A percentile compares a stretch with the other conserved stretches of the same genome.
Conservation (phyloP, 2,888 invertebrate genomes). For the Platycheirus albimanus region DNA sequence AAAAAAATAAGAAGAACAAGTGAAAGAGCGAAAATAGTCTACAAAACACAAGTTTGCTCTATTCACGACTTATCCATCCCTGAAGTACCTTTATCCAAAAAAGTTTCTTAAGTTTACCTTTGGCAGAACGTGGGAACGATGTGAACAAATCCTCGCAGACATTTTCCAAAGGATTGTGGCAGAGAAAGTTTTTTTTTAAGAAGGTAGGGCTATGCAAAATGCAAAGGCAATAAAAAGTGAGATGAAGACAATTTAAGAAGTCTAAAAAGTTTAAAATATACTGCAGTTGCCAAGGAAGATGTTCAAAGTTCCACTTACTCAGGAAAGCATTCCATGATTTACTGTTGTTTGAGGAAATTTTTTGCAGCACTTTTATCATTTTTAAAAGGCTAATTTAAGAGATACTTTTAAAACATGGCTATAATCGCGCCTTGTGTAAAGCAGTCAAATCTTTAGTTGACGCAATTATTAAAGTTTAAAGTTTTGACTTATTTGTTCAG, state of each 20-base stretch:
- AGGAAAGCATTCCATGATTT: constrained; percentile 18
- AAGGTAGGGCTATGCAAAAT: background rate
- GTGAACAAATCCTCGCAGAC: constrained; percentile 21
- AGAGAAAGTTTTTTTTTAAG: background rate
- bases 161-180: constrained; percentile 5
- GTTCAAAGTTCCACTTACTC: constrained; percentile 7
- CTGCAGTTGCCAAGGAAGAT: background rate
- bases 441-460: no score
- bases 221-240: constrained; percentile 3
- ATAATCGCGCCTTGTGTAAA: no score
- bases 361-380: constrained; percentile 2
- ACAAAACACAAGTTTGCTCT: constrained; percentile 5
- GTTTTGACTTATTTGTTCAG: no score
- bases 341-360: constrained; percentile 13
- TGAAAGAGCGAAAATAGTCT: constrained; percentile 2
- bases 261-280: constrained; percentile 2
- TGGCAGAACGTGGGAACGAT: constrained; percentile 2
- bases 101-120: constrained; percentile 21
- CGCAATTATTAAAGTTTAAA: no score
- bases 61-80: constrained; percentile 15
- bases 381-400: constrained; percentile 1
- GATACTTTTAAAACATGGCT: no score
- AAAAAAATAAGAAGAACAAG: background rate
- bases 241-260: constrained; percentile 16
- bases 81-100: background rate